Conservation (phyloP, 2,888 invertebrate genomes). For the Cynaeus angustus region DNA sequence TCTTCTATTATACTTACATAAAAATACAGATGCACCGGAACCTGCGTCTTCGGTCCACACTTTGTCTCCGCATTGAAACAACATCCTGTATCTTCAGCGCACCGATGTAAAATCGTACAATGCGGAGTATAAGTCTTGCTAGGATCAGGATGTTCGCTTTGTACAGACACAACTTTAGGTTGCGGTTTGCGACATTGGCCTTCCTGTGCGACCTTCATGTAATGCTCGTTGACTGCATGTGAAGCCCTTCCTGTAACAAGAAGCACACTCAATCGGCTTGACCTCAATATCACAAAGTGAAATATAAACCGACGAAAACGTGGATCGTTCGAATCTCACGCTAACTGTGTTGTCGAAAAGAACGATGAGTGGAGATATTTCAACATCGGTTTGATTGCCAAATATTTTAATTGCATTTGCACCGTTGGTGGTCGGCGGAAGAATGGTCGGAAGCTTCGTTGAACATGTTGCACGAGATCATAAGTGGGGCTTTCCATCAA, state of each 20-base stretch:
- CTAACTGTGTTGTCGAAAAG: slow-evolving; percentile 4
- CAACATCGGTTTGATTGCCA: slow-evolving; percentile 33
- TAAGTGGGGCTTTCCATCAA: slow-evolving; percentile 16
- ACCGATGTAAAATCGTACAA: slow-evolving; percentile 89
- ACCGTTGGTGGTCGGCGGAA: slow-evolving; percentile 33
- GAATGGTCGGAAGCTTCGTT: slow-evolving; percentile 22
- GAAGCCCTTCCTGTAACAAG: slow-evolving; percentile 66
- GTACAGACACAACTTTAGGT: slow-evolving; percentile 83
- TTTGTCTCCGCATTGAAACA: slow-evolving; percentile 82
- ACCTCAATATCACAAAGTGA: slow-evolving; percentile 1
- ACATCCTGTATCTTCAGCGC: slow-evolving; percentile 91
- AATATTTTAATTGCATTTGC: slow-evolving; percentile 39
- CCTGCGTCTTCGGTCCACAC: slow-evolving; percentile 85
- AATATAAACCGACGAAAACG: slow-evolving; percentile 7
- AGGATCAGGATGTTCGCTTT: slow-evolving; percentile 81
- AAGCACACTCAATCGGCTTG: slow-evolving; percentile 13
- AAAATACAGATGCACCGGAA: slow-evolving; percentile 83
- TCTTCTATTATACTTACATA: slow-evolving; percentile 79
- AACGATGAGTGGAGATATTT: slow-evolving; percentile 21
- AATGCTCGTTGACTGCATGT: slow-evolving; percentile 65
- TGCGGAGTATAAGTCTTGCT: slow-evolving; percentile 87
- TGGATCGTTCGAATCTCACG: background rate
- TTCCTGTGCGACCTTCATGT: slow-evolving; percentile 68
- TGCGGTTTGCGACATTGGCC: slow-evolving; percentile 82
- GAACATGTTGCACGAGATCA: slow-evolving; percentile 18